Conservation (phyloP, 2,113 vertebrate genomes). For the Acrocephalus kingi region DNA sequence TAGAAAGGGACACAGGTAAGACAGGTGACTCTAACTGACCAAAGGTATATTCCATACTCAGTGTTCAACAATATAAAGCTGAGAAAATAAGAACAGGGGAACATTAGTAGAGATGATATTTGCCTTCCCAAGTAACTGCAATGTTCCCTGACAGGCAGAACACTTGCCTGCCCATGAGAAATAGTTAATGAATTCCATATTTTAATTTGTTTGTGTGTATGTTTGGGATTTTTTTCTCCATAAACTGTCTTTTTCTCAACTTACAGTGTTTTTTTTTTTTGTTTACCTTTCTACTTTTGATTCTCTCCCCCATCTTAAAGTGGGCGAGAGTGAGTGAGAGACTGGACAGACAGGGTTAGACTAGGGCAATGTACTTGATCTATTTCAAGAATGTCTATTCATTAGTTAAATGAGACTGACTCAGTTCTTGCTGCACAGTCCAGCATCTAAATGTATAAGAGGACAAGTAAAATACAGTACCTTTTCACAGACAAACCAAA, state of each 20-base stretch:
- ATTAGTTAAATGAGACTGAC: background rate
- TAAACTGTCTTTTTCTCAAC: background rate
- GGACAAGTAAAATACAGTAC: background rate
- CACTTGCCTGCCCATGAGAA: background rate
- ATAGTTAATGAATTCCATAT: background rate
- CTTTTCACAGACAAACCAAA: background rate
- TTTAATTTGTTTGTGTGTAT: background rate
- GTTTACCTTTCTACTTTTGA: background rate
- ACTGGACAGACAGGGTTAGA: background rate
- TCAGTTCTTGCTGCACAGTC: background rate
- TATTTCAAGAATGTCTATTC: background rate
- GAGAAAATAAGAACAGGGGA: background rate
- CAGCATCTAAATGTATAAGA: background rate
- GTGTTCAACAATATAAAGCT: background rate
- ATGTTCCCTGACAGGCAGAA: background rate
- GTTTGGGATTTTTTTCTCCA: accelerated
- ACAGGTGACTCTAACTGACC: background rate
- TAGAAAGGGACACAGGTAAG: background rate
- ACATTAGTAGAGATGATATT: accelerated
- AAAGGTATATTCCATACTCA: background rate
- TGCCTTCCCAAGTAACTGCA: background rate
- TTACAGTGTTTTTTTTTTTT: background rate
- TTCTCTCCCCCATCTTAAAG: background rate
- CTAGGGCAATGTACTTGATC: accelerated
- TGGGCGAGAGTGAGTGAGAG: accelerated